These are phyloP conservation scores for Muntiacus muntjak DNA, from an alignment of 2,113 vertebrate species.

Conservation along the genomic window DNA sequence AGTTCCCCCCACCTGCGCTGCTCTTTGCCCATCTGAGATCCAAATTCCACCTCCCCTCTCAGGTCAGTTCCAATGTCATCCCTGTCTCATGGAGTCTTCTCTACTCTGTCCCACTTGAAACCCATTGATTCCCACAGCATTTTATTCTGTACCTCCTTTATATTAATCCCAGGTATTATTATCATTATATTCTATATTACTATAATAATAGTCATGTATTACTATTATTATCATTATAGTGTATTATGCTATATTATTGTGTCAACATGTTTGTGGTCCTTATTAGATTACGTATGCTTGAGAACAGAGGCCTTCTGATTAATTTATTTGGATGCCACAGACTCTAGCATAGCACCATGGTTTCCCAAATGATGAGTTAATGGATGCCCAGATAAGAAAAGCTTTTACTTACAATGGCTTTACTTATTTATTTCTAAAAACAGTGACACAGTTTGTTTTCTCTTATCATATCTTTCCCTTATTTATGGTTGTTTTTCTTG, in stretches of 20 bases:
- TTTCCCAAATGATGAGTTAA: not conserved
- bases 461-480: not conserved
- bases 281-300: not conserved
- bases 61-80: not conserved
- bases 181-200: not conserved
- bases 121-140: not conserved
- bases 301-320: not conserved
- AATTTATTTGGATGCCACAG: not conserved
- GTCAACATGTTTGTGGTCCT: not conserved
- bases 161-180: not conserved
- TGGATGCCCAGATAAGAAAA: not conserved
- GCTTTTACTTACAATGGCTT: not conserved
- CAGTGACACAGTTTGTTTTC: not conserved
- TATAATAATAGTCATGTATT: not conserved
- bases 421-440: not conserved
- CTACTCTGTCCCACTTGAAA: not conserved
- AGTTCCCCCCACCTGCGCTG: not conserved
- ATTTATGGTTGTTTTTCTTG: not conserved
- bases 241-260: not conserved
- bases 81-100: not conserved
- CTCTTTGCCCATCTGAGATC: not conserved
- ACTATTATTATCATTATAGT: not conserved
- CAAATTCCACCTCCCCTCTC: not conserved
- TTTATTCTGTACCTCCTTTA: not conserved
- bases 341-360: not conserved